Conservation (phyloP, 2,797 vertebrate species). For the Alosa sapidissima region DNA sequence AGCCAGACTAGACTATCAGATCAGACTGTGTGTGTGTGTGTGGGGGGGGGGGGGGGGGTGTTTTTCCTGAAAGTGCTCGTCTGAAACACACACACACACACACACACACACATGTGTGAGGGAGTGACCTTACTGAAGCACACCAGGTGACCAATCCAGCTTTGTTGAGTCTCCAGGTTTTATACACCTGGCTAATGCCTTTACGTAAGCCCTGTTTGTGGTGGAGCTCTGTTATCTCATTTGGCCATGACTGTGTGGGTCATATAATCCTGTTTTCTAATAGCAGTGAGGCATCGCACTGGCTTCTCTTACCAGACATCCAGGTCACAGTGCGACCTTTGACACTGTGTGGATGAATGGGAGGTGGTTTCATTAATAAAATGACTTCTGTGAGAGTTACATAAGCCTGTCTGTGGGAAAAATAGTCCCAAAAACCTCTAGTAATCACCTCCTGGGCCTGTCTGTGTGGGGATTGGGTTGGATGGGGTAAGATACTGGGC, state of each 20-base stretch:
- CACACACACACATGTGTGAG: neutral
- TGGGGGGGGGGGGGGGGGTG: neutral
- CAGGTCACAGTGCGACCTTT: neutral
- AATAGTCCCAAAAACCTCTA: neutral
- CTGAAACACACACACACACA: neutral
- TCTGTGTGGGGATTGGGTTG: neutral
- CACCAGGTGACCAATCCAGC: neutral
- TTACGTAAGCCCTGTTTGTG: neutral
- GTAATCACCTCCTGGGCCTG: neutral
- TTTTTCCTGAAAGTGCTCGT: conserved; percentile 14
- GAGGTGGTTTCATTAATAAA: conserved; percentile 1
- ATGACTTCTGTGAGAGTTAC: conserved; percentile 16
- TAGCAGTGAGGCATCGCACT: neutral
- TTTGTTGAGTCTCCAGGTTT: neutral
- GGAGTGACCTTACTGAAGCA: neutral
- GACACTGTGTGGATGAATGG: neutral
- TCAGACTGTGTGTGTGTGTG: neutral
- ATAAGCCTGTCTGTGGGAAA: neutral
- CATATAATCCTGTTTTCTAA: neutral
- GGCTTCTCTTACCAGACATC: neutral
- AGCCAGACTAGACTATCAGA: neutral
- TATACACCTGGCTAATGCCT: neutral
- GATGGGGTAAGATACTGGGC: neutral
- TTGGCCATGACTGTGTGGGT: neutral
- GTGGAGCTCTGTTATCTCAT: neutral